Evolutionary conservation across 2,888 invertebrate species (phyloP), one percentile per base, ranked within the genome.

Genomic region (Caenorhabditis doughertyi): DNA sequence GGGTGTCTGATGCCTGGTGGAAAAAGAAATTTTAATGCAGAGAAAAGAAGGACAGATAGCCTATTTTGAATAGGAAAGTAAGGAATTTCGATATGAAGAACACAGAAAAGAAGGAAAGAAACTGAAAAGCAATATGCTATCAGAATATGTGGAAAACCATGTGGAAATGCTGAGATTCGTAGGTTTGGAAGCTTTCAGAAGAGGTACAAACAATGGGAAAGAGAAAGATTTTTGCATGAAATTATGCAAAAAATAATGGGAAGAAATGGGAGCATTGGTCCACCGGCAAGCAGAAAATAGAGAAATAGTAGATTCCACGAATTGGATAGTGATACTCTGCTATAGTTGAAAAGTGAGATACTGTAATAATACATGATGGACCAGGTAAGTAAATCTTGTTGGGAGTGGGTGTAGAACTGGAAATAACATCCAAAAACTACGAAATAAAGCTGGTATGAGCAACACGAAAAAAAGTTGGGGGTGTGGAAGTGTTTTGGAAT

Each of bases 261-360:
- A 16, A 51, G 27, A 60, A 39, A 49, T 47, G 18, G 21, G 27
- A 60, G 62, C 77, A 77, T 77, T 77, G 68, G 68, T 68, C 77
- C 77, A 77, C 77, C 68, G 77, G 68, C 68, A 44, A 29, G 25
- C 47, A 68, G 58, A 76, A 13, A 42, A 23, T 18, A 27, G n/a
- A 21, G 13, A 35, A 21, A 44, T n/a, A 7, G n/a, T 29, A 47
- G 39, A 23, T 32, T 55, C 39, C 53, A 25, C 9, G 42, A 39
- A 55, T 35, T 23, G 11, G 13, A 16, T 29, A 49, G 21, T 18
- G 27, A 29, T 64, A 47, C 44, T 76, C 68, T 68, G 68, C 68
- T 73, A 72, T 68, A 62, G 51, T 51, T 51, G 35, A 65, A n/a
- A n/a, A 73, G 32, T 82, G 82, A 82, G 82, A 82, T 82, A 77